A percentile compares a stretch with the other conserved stretches of the same genome.
These are phyloP conservation scores for Dryadula phaetusa DNA, from an alignment of 2,888 invertebrate genomes.

Conservation along the genomic window DNA sequence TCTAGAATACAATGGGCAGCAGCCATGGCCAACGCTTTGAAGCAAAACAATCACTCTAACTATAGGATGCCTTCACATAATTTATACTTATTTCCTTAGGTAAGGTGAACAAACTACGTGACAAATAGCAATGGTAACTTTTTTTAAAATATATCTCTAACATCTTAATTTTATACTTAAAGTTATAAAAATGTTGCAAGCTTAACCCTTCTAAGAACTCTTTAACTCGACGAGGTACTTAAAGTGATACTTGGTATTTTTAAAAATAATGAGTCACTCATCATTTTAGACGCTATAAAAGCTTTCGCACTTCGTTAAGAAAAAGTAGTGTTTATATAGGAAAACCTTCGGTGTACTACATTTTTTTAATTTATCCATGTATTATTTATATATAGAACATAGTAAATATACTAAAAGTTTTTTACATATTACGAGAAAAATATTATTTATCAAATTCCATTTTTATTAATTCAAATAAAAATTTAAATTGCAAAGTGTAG, in stretches of 20 bases:
- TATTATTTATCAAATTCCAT: too few species aligned
- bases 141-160: constrained; percentile 19
- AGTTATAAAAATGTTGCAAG: neutral
- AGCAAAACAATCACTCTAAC: constrained; percentile 57
- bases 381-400: too few species aligned
- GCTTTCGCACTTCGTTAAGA: neutral
- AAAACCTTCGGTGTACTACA: too few species aligned
- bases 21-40: constrained; percentile 70
- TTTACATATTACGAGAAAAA: too few species aligned
- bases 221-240: constrained; percentile 3
- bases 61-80: constrained; percentile 43
- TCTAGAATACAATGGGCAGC: constrained; percentile 64
- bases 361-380: too few species aligned
- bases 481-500: too few species aligned
- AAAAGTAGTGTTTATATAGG: constrained; percentile 1
- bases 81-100: constrained; percentile 17
- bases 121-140: neutral
- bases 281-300: neutral
- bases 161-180: constrained; percentile 18
- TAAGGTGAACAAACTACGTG: neutral
- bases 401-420: too few species aligned
- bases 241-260: constrained; percentile 8
- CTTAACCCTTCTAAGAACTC: constrained; percentile 11
- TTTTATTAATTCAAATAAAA: too few species aligned
- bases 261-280: neutral